phyloP scores from a whole-genome alignment of 2,888 invertebrate genomes.

The Synergus japonicus region DNA sequence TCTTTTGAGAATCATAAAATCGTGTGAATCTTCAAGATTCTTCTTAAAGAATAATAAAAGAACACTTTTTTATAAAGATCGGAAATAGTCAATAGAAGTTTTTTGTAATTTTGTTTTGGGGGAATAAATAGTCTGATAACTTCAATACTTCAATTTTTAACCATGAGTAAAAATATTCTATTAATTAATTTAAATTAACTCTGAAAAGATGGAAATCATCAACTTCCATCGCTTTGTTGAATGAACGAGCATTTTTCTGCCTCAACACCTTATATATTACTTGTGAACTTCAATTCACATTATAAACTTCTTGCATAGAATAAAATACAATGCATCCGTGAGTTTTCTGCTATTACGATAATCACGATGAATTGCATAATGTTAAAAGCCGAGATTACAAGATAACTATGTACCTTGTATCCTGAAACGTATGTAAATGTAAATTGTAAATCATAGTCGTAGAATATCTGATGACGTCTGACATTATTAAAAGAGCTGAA shows the following conservation, averaged over 20 bases:
- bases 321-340: constrained; percentile 5
- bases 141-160: no score
- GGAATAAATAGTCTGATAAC: no score
- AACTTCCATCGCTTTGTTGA: not conserved
- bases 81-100: no score
- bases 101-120: no score
- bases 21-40: not conserved
- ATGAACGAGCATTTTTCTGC: not conserved
- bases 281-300: constrained; percentile 22
- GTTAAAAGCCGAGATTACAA: constrained; percentile 5
- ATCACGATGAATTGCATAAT: constrained; percentile 36
- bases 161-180: not conserved
- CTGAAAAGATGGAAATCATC: not conserved
- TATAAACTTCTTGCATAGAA: not conserved
- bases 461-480: not conserved
- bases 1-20: no score
- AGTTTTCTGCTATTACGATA: constrained; percentile 22
- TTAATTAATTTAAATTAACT: not conserved
- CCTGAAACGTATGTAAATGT: not conserved
- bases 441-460: not conserved
- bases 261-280: not conserved
- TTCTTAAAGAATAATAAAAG: not conserved
- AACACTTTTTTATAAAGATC: not conserved
- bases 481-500: constrained; percentile 12
- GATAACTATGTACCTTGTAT: not conserved